Evolutionary conservation across 2,888 invertebrate genomes (phyloP).

Genomic region (Diadromus collaris): DNA sequence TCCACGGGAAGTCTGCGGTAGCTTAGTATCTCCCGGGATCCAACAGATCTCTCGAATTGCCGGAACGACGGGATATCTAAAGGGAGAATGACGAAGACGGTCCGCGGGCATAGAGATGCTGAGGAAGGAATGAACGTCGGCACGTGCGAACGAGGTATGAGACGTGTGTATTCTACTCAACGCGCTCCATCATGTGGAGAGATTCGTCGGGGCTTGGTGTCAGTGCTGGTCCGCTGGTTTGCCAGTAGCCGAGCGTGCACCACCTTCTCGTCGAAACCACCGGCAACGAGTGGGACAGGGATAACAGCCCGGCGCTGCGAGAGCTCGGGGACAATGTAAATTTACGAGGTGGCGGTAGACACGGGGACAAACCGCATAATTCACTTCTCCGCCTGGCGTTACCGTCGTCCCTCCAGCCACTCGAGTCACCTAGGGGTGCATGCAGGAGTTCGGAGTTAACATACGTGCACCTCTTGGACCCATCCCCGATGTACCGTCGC

Average conservation of each 20-base stretch:
- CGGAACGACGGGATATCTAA: conserved; percentile 2
- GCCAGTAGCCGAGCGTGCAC: conserved; percentile 18
- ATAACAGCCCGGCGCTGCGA: conserved; percentile 3
- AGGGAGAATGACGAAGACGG: conserved; percentile 22
- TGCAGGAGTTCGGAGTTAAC: conserved; percentile 19
- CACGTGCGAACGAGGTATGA: conserved; percentile 32
- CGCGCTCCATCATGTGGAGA: conserved; percentile 23
- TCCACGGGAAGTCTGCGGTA: neutral
- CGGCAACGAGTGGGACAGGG: conserved; percentile 13
- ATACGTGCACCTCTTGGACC: conserved; percentile 40
- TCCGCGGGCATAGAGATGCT: neutral
- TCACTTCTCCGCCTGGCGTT: conserved; percentile 64
- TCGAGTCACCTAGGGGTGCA: conserved; percentile 25
- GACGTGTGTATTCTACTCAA: conserved; percentile 21
- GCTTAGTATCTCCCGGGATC: neutral
- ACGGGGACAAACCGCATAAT: conserved; percentile 71
- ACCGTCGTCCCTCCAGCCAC: conserved; percentile 28
- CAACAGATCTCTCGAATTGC: conserved; percentile 25
- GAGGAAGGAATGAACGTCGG: conserved; percentile 36
- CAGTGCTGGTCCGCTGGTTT: conserved; percentile 36
- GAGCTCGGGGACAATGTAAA: conserved; percentile 68
- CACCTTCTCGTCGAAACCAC: conserved; percentile 35
- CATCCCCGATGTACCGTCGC: neutral
- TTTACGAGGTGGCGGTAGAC: conserved; percentile 74
- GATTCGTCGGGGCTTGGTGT: conserved; percentile 39